Evolutionary conservation across 2,113 vertebrate species (phyloP).

Genomic region (Eulacestoma nigropectus): DNA sequence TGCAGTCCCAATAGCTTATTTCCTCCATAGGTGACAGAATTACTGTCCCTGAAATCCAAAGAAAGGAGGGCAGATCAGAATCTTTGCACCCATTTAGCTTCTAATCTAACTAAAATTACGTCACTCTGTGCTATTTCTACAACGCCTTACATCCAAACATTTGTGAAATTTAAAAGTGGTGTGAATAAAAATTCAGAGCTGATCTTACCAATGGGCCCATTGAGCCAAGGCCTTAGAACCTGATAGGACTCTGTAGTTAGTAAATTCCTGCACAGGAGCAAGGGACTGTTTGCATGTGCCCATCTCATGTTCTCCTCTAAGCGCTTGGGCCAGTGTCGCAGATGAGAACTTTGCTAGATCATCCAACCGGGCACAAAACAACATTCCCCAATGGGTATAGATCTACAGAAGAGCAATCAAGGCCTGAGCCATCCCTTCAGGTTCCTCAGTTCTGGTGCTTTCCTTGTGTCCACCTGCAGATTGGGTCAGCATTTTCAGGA

Average conservation of each 20-base stretch:
- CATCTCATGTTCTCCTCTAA: neutral
- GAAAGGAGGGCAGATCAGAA: neutral
- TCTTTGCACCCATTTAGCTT: neutral
- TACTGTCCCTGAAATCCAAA: neutral
- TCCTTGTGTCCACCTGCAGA: neutral
- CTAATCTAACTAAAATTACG: neutral
- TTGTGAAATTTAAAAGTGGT: neutral
- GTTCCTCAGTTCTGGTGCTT: neutral
- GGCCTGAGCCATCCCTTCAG: rapidly evolving
- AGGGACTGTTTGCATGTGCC: neutral
- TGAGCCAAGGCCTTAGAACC: neutral
- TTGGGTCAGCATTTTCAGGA: neutral
- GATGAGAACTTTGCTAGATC: neutral
- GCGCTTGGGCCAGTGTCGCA: neutral
- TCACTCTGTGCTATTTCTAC: neutral
- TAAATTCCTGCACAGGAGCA: neutral
- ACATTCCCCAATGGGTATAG: neutral
- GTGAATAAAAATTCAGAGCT: neutral
- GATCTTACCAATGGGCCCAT: neutral
- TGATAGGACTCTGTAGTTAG: neutral
- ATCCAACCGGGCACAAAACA: neutral
- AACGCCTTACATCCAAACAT: neutral
- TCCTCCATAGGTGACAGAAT: neutral
- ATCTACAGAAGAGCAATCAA: neutral
- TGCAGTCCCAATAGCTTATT: neutral